Evolutionary conservation across 2,113 vertebrate species (phyloP).

Genomic region (Epinephelus lanceolatus): DNA sequence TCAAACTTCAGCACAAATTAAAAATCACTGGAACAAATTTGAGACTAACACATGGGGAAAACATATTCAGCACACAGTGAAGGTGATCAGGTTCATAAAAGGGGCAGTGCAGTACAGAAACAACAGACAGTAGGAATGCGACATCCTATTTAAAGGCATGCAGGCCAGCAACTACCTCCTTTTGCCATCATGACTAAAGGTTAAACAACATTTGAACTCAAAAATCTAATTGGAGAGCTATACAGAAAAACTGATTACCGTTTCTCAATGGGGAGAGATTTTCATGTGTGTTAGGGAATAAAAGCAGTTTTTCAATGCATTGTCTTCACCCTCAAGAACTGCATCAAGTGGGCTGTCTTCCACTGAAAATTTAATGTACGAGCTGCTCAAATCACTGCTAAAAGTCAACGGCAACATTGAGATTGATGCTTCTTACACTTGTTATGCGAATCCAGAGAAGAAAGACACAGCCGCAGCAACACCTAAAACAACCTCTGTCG

Average conservation of each 20-base stretch:
- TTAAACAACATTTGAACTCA: slow-evolving; percentile 17
- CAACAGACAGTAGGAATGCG: slow-evolving; percentile 65
- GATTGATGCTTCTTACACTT: not conserved
- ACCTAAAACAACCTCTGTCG: slow-evolving; percentile 51
- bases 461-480: slow-evolving; percentile 26
- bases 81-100: slow-evolving; percentile 17
- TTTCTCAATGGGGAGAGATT: slow-evolving; percentile 12
- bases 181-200: not conserved
- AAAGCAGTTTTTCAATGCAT: slow-evolving; percentile 36
- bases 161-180: slow-evolving; percentile 26
- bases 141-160: slow-evolving; percentile 61
- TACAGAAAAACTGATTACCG: not conserved
- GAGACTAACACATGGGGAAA: slow-evolving; percentile 1
- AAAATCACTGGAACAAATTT: slow-evolving; percentile 45
- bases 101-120: slow-evolving; percentile 56
- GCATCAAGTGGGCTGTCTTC: not conserved
- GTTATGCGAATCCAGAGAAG: not conserved
- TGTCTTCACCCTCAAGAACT: not conserved
- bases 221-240: not conserved
- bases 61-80: slow-evolving; percentile 24
- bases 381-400: slow-evolving; percentile 49
- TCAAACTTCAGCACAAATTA: slow-evolving; percentile 63
- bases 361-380: not conserved
- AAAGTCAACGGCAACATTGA: slow-evolving; percentile 54
- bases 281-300: slow-evolving; percentile 16